These are phyloP conservation scores for Oxystoma pomonae DNA, from an alignment of 2,888 invertebrate species.

Conservation along the genomic window DNA sequence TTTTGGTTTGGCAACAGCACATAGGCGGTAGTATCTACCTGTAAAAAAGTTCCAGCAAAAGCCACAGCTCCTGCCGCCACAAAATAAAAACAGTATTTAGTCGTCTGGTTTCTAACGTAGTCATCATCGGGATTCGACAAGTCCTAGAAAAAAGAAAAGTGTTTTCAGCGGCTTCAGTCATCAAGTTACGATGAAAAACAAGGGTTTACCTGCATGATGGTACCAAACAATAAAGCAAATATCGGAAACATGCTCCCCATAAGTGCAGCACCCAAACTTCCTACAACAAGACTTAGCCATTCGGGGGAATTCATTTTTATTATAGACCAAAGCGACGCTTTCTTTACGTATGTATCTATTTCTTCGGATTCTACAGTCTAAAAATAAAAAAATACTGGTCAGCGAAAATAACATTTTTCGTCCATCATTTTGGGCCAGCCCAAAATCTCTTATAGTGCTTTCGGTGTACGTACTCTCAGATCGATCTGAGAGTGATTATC, in stretches of 20 bases:
- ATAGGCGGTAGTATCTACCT: constrained; percentile 50
- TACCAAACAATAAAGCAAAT: constrained; percentile 69
- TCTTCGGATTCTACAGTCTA: constrained; percentile 15
- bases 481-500: too few relatives aligned
- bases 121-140: constrained; percentile 50
- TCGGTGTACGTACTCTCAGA: too few relatives aligned
- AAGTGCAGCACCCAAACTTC: constrained; percentile 57
- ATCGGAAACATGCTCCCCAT: constrained; percentile 72
- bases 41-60: constrained; percentile 63
- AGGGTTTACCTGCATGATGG: constrained; percentile 63
- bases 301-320: constrained; percentile 59
- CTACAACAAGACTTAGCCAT: constrained; percentile 60
- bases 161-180: background rate
- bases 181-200: too few relatives aligned
- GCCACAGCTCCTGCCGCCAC: constrained; percentile 62
- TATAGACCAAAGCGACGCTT: constrained; percentile 33
- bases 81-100: constrained; percentile 62
- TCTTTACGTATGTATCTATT: constrained; percentile 22
- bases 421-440: too few relatives aligned
- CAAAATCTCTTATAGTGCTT: too few relatives aligned
- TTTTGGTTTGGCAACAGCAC: too few relatives aligned
- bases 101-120: constrained; percentile 55
- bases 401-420: too few relatives aligned
- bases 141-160: constrained; percentile 41
- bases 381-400: background rate